phyloP scores from a whole-genome alignment of 2,113 vertebrate genomes.

The Actenoides lindsayi region DNA sequence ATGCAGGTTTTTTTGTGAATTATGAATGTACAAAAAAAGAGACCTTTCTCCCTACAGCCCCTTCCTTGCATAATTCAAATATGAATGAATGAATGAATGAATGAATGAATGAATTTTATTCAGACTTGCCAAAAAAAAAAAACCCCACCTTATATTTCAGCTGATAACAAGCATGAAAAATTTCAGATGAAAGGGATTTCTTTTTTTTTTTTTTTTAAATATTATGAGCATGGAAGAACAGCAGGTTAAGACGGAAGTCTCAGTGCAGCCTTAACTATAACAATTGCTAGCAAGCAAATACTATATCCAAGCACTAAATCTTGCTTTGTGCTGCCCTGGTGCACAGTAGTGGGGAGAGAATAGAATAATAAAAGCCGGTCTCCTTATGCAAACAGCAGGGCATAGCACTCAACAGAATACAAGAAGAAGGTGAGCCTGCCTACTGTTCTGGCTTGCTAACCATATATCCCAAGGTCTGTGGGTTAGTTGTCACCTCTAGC shows the following conservation, averaged over 20 bases:
- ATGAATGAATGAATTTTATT: slow-evolving; percentile 63
- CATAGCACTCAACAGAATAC: slow-evolving; percentile 4
- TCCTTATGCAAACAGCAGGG: slow-evolving; percentile 54
- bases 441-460: slow-evolving; percentile 19
- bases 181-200: slow-evolving; percentile 22
- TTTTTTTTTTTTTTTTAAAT: not conserved
- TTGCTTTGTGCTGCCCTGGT: slow-evolving; percentile 54
- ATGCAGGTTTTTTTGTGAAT: slow-evolving; percentile 51
- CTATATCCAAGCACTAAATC: slow-evolving; percentile 35
- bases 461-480: not conserved
- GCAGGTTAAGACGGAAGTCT: slow-evolving; percentile 35
- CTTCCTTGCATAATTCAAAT: slow-evolving; percentile 53
- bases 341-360: slow-evolving; percentile 31
- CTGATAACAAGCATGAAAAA: slow-evolving; percentile 56
- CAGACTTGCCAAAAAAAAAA: slow-evolving; percentile 14
- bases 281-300: slow-evolving; percentile 43
- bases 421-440: slow-evolving; percentile 40
- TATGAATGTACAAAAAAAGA: slow-evolving; percentile 47
- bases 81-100: slow-evolving; percentile 59
- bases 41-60: slow-evolving; percentile 38
- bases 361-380: slow-evolving; percentile 11
- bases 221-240: slow-evolving; percentile 11
- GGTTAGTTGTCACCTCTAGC: slow-evolving; percentile 22
- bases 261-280: slow-evolving; percentile 25
- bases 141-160: slow-evolving; percentile 10